These are phyloP conservation scores for Dendrocincla fuliginosa DNA, from an alignment of 2,797 vertebrate genomes.

Conservation along the genomic window DNA sequence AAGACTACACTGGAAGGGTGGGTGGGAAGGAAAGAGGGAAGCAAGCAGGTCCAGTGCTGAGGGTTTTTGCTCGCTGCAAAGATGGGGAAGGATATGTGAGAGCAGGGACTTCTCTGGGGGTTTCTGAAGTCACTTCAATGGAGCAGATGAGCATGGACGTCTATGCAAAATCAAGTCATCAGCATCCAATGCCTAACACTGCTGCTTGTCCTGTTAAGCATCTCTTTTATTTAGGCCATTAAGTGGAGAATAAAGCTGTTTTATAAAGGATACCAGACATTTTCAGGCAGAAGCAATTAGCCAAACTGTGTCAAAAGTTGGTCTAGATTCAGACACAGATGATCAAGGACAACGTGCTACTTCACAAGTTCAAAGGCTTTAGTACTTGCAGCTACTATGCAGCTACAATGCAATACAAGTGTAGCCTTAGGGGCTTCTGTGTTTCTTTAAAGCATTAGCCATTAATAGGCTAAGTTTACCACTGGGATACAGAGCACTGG, in stretches of 20 bases:
- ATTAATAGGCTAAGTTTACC: slow-evolving; percentile 68
- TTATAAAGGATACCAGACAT: background rate
- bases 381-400: slow-evolving; percentile 36
- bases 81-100: background rate
- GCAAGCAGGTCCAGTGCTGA: background rate
- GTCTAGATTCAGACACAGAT: slow-evolving; percentile 30
- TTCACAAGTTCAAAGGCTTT: slow-evolving; percentile 59
- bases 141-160: background rate
- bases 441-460: slow-evolving; percentile 73
- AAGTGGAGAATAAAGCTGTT: background rate
- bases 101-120: background rate
- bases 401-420: slow-evolving; percentile 48
- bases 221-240: background rate
- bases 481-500: slow-evolving; percentile 44
- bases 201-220: background rate
- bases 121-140: background rate
- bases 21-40: background rate
- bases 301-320: background rate
- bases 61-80: background rate
- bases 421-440: slow-evolving; percentile 62
- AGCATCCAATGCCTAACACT: background rate
- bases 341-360: slow-evolving; percentile 51
- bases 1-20: background rate
- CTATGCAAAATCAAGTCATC: background rate
- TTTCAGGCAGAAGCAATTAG: background rate